These are phyloP conservation scores for Phyllotis vaccarum DNA, from an alignment of 2,797 vertebrate species.

Conservation along the genomic window DNA sequence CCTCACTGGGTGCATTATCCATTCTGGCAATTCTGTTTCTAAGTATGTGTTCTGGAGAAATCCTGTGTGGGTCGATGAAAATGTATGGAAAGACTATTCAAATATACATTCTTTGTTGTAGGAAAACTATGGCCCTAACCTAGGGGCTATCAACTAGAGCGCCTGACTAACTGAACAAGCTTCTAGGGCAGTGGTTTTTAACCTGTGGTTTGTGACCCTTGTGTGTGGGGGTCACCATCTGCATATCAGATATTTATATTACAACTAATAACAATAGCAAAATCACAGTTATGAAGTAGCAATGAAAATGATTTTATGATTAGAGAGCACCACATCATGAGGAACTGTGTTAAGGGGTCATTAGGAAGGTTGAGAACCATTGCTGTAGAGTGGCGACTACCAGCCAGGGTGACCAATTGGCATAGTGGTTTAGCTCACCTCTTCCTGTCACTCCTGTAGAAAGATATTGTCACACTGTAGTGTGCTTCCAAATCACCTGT, in stretches of 20 bases:
- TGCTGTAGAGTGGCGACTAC: too few species aligned
- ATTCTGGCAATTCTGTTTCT: slow-evolving; percentile 3
- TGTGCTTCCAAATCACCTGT: background rate
- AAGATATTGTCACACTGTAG: background rate
- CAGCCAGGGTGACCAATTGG: too few species aligned
- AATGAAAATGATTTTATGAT: background rate
- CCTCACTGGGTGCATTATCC: background rate
- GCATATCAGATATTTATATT: background rate
- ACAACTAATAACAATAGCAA: background rate
- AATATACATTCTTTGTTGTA: background rate
- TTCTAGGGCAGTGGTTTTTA: background rate
- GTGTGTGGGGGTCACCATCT: background rate
- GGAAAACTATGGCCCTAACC: background rate
- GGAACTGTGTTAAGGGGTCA: background rate
- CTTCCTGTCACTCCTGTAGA: background rate
- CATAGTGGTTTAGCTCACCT: background rate
- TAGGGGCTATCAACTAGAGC: background rate
- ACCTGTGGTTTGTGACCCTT: background rate
- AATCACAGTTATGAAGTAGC: background rate
- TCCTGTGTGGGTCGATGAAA: background rate
- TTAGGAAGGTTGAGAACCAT: background rate
- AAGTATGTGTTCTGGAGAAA: background rate
- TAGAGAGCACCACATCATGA: background rate
- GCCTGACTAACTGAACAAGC: background rate
- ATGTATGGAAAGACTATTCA: background rate